These are phyloP conservation scores for Hemaris fuciformis DNA, from an alignment of 2,888 invertebrate genomes.

Conservation along the genomic window DNA sequence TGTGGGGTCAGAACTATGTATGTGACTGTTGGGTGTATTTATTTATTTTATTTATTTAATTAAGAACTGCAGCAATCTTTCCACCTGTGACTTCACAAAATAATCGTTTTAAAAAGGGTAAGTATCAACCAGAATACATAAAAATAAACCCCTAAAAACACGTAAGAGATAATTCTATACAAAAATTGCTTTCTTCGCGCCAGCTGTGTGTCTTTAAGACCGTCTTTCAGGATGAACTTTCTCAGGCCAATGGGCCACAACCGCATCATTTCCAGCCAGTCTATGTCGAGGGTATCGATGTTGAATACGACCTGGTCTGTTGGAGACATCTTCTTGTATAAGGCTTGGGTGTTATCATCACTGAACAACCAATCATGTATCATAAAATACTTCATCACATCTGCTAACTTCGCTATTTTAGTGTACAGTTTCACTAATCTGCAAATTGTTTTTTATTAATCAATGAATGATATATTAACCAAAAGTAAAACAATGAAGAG, in stretches of 20 bases:
- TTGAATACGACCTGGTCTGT: constrained; percentile 37
- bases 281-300: constrained; percentile 30
- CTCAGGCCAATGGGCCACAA: constrained; percentile 35
- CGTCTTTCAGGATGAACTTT: constrained; percentile 38
- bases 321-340: constrained; percentile 26
- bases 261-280: constrained; percentile 29
- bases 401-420: constrained; percentile 32
- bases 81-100: no score
- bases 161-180: constrained; percentile 19
- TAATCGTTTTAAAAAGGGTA: no score
- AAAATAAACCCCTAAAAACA: not conserved
- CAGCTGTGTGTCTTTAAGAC: constrained; percentile 23
- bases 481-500: no score
- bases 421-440: constrained; percentile 34
- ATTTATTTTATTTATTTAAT: no score
- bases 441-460: constrained; percentile 17
- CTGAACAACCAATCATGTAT: constrained; percentile 34
- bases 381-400: constrained; percentile 27
- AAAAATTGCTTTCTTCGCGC: constrained; percentile 26
- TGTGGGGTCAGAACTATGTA: no score
- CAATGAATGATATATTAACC: not conserved
- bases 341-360: constrained; percentile 27
- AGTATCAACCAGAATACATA: not conserved
- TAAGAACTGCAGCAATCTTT: no score
- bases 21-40: no score